Base-by-base conservation (phyloP, 53 echinoderm and acorn worm species). In the Temnopleurus reevesii region DNA sequence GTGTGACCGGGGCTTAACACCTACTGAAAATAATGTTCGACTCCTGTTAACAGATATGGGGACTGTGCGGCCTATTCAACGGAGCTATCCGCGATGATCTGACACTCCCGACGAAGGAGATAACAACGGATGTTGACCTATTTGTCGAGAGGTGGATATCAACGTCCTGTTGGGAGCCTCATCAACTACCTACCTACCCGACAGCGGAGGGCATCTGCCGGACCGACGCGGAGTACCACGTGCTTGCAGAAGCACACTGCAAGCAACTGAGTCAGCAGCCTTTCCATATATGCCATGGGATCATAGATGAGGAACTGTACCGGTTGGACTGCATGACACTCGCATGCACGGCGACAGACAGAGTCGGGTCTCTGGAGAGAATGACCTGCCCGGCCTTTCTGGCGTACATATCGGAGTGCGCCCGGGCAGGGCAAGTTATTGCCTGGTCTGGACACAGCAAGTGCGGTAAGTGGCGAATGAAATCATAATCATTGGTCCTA, bases 61-160 rank as follows among this genome's bases (percentile, higher is more conserved):
- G 95, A 1, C 83, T 95, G 17, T 92, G 93, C 38, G 95, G 95
- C 19, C 83, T 76, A 34, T 95, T 89, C 87, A 90, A 93, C 89
- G 87, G 83, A 79, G 90, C 81, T 12, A 89, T 90, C 46, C 47
- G 12, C 24, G 95, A 95, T 55, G 95, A 95, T 87, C 81, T 90
- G 81, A 60, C 45, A 5, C 41, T 60, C 6, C 53, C 86, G 6
- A 44, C 59, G 3, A 60, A 23, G 13, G 43, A 44, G 21, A 2
- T 38, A 1, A 85, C 86, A 4, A 60, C 44, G 0, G 45, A 85
- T 19, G 2, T n/a, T 21, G 28, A 0, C 25, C 12, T 15, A 25
- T 85, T 85, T 58, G 60, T 5, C 2, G 4, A 0, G 12, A 25
- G 2, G 12, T 85, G 86, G 86, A n/a, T 17, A 13, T 26, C 85